Percentiles rank a stretch among this genome's conserved stretches.
Conservation (phyloP, 2,888 invertebrate genomes). For the Drosophila siamana region DNA sequence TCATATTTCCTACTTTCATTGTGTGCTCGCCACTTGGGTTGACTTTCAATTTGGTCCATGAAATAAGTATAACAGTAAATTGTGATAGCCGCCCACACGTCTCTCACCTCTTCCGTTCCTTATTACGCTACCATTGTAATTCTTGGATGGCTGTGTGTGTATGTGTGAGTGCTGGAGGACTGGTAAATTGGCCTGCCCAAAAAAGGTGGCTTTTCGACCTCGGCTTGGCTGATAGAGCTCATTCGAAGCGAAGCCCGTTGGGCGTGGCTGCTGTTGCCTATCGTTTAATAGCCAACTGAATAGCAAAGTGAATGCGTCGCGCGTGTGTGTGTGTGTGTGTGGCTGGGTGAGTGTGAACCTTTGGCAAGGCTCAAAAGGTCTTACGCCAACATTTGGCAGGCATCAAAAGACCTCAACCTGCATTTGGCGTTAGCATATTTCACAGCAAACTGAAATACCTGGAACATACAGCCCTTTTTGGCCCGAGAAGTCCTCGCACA, state of each 20-base stretch:
- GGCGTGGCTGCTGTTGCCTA: constrained; percentile 33
- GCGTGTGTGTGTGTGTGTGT: constrained; percentile 9
- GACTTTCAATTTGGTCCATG: constrained; percentile 59
- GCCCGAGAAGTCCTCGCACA: constrained; percentile 4
- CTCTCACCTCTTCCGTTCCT: neutral
- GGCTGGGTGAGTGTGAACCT: constrained; percentile 14
- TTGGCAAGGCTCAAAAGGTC: constrained; percentile 23
- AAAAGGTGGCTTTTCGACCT: constrained; percentile 22
- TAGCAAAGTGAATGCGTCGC: constrained; percentile 19
- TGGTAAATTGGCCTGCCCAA: constrained; percentile 44
- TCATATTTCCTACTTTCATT: constrained; percentile 42
- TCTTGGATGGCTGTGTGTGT: neutral
- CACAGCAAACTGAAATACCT: constrained; percentile 32
- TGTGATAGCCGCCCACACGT: constrained; percentile 25
- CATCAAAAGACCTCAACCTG: constrained; percentile 50
- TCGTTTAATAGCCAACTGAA: constrained; percentile 39
- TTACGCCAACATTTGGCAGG: constrained; percentile 40
- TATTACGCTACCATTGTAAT: constrained; percentile 2
- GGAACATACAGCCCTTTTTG: constrained; percentile 25
- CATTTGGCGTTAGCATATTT: constrained; percentile 60
- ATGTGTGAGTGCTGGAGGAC: constrained; percentile 12
- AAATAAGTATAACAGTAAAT: constrained; percentile 57
- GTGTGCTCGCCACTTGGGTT: constrained; percentile 37
- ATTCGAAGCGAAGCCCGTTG: constrained; percentile 7
- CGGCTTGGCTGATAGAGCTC: constrained; percentile 20